phyloP scores from a whole-genome alignment of 2,113 vertebrate species.

The Todiramphus chloris region DNA sequence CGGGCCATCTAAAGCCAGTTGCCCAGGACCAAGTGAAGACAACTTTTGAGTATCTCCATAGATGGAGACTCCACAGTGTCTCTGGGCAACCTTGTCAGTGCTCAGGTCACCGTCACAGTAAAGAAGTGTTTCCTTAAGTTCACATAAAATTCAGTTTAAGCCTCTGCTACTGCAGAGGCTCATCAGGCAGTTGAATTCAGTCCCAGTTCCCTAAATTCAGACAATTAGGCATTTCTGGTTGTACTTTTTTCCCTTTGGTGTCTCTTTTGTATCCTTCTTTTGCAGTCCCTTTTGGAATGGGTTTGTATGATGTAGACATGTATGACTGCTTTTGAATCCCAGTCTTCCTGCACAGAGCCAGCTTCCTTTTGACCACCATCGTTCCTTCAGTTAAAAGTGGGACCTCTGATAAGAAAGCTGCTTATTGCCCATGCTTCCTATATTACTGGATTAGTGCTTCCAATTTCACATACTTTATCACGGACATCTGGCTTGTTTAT shows the following conservation, averaged over 20 bases:
- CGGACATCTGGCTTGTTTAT: neutral
- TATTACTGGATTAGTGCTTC: neutral
- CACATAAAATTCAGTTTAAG: neutral
- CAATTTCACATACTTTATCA: neutral
- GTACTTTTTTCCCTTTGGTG: neutral
- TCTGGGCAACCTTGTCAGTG: neutral
- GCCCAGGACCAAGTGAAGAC: fast-evolving
- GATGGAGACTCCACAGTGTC: neutral
- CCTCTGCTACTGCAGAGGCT: neutral
- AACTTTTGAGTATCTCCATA: neutral
- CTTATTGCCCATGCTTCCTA: neutral
- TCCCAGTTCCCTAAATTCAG: neutral
- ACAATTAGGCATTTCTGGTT: neutral
- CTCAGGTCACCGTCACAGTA: fast-evolving
- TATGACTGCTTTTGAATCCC: neutral
- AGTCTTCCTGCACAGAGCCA: neutral
- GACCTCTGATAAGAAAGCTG: neutral
- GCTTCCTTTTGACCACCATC: neutral
- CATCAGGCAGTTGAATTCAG: neutral
- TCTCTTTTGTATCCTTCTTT: neutral
- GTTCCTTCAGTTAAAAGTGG: neutral
- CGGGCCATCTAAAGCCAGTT: neutral
- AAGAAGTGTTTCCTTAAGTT: neutral
- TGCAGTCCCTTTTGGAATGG: neutral
- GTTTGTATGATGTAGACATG: neutral